Evolutionary conservation across 2,797 vertebrate species (phyloP), one percentile per base, ranked within the genome.

Genomic region (Sebastes variabilis): DNA sequence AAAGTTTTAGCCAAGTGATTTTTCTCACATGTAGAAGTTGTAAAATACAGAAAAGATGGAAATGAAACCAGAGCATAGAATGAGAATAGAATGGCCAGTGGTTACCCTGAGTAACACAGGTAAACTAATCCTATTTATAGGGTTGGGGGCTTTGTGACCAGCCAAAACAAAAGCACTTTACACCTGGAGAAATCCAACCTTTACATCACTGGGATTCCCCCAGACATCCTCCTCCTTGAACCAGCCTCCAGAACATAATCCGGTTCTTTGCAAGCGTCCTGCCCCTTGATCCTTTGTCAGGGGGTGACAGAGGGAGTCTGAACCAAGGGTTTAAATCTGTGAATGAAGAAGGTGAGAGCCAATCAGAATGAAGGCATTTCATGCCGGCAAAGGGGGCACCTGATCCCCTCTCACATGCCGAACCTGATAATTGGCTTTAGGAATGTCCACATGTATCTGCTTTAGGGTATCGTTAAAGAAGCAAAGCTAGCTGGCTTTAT

Each of bases 211-310:
- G 12, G n/a, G 84, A 87, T 91, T 89, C 88, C 88, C 42, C 71
- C 36, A 66, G 73, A 85, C 66, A 86, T 90, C 70, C 71, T 46
- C 72, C 77, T 93, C 66, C 80, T 79, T 84, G 72, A 90, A 82
- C 80, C 77, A 80, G 65, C 62, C 77, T 88, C 84, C 71, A 75
- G 59, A 72, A 78, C 82, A 88, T 94, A 94, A 96, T 93, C 94
- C 83, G 32, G 5, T 58, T 88, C 84, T 90, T 92, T 82, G 76
- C 74, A 78, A 91, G 80, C 72, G 78, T 80, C 84, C 78, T 72
- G 67, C 74, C 83, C 81, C 92, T 94, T 94, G 89, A 93, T 94
- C 93, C 87, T 93, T 92, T 95, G 88, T 95, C 81, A 82, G 61
- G 66, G 83, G 81, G 75, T 93, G 91, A 90, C 83, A 87, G 91